These are phyloP conservation scores for Mesocricetus auratus DNA, from an alignment of 2,113 vertebrate genomes.

Conservation along the genomic window DNA sequence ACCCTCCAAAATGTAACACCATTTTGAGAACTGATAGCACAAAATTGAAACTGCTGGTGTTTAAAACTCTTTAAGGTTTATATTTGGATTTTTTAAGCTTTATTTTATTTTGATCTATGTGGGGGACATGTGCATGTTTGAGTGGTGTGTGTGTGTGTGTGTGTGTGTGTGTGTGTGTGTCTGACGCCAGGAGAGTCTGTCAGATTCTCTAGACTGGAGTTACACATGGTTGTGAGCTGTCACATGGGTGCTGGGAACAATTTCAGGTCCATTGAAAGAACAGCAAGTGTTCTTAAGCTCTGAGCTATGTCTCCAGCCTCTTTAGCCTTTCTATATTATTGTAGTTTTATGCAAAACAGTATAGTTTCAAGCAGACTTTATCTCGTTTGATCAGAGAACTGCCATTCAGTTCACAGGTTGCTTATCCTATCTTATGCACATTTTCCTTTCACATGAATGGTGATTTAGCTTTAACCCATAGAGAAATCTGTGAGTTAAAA, in stretches of 20 bases:
- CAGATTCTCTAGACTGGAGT: not conserved
- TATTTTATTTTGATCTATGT: not conserved
- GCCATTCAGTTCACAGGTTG: not conserved
- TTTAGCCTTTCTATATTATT: not conserved
- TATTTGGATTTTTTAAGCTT: not conserved
- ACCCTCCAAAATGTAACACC: not conserved
- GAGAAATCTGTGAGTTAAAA: not conserved
- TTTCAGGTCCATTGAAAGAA: too few relatives aligned
- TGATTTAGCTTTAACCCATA: not conserved
- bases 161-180: not conserved
- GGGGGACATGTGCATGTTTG: not conserved
- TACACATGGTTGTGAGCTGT: not conserved
- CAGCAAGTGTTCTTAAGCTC: not conserved
- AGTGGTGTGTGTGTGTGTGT: not conserved
- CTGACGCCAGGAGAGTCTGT: not conserved
- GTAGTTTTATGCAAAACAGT: not conserved
- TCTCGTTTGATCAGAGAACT: not conserved
- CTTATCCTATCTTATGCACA: not conserved
- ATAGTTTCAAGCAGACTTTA: slow-evolving; percentile 17
- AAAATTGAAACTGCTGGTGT: not conserved
- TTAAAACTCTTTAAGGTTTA: not conserved
- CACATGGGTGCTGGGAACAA: not conserved
- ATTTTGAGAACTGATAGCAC: slow-evolving; percentile 1
- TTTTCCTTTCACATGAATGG: not conserved
- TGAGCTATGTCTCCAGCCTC: not conserved